phyloP scores from a whole-genome alignment of 2,888 invertebrate genomes.

The Philopedon plagiatum region DNA sequence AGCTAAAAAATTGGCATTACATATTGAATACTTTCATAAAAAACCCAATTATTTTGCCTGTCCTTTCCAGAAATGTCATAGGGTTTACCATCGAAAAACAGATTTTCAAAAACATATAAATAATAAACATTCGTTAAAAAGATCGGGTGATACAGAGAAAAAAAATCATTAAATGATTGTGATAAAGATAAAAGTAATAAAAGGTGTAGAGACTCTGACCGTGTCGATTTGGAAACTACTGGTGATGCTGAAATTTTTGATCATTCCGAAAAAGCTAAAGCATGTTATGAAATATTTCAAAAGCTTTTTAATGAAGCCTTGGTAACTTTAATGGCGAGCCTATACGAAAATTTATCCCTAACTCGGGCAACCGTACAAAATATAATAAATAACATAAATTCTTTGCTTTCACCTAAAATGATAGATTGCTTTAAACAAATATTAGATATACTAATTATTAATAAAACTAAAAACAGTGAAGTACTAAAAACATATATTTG shows the following conservation, averaged over 20 bases:
- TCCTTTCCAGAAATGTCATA: slow-evolving; percentile 2
- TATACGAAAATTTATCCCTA: slow-evolving; percentile 8
- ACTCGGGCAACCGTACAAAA: no score
- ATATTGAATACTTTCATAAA: slow-evolving; percentile 21
- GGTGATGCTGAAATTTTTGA: background rate
- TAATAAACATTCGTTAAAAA: background rate
- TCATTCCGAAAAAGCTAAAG: background rate
- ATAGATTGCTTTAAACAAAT: background rate
- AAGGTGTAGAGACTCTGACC: background rate
- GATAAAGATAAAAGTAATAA: background rate
- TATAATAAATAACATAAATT: slow-evolving; percentile 12
- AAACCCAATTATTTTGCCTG: slow-evolving; percentile 18
- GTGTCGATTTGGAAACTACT: background rate
- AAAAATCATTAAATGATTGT: background rate
- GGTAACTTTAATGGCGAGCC: background rate
- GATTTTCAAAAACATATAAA: slow-evolving; percentile 10
- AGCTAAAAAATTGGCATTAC: slow-evolving; percentile 5
- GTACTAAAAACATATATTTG: background rate
- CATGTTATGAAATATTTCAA: background rate
- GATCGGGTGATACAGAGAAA: background rate
- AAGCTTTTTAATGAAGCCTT: background rate
- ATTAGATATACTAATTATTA: slow-evolving; percentile 6
- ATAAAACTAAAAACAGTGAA: background rate
- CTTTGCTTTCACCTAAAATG: background rate
- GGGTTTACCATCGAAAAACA: slow-evolving; percentile 3